Base-by-base conservation (phyloP, 2,797 vertebrate genomes). In the Periophthalmus magnuspinnatus region DNA sequence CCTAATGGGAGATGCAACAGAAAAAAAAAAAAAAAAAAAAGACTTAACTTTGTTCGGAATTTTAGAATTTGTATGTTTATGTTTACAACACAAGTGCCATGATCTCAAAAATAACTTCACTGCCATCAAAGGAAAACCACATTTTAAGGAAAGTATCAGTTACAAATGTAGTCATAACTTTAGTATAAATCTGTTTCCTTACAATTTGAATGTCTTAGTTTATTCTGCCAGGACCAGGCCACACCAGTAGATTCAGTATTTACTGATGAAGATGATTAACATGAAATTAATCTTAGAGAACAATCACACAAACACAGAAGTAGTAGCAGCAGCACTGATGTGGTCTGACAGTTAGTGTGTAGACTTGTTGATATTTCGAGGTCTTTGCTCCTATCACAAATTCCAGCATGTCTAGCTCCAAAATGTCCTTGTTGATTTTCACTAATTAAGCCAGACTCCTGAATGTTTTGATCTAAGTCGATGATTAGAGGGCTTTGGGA, bases 401-500 rank as follows among this genome's bases (percentile, higher is more conserved):
- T 85, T 88, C 76, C 81, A 66, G 72, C 21, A 75, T 76, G 67
- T 72, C 71, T 61, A 75, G 74, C 55, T 41, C 61, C 69, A 69
- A 77, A 79, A 77, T 36, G 71, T 70, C 82, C 84, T 72, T 59
- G 76, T 81, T 89, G 86, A 89, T 86, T 88, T 85, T 71, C 65
- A 71, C 64, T 89, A 87, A 90, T 90, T 86, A 84, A 79, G 74
- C 80, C 72, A 82, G 71, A 85, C 83, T 85, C 72, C 81, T 79
- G 81, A 84, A 82, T 86, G 84, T 90, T 88, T 84, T 82, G 80
- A 90, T 90, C 81, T 88, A 74, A 85, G 72, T 75, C 83, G 60
- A 80, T 91, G 90, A 92, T 89, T 89, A 90, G 77, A 88, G 68
- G 65, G 68, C 68, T 83, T 74, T 84, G 71, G 72, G 72, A 76